phyloP scores from a whole-genome alignment of 1,140 invertebrate genomes.

The Heliconius himera region DNA sequence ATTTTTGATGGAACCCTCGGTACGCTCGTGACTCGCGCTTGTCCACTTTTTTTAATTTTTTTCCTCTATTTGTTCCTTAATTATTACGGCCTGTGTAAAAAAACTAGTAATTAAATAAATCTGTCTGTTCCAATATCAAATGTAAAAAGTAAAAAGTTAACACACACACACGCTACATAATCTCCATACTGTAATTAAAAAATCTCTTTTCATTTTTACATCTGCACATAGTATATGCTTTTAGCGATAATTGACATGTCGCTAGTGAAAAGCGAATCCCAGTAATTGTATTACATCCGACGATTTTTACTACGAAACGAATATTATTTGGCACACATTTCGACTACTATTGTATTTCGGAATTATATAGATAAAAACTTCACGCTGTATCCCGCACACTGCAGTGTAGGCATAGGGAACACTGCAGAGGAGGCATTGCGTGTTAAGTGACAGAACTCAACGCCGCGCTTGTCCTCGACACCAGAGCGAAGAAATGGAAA shows the following conservation, averaged over 20 bases:
- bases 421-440: too few species aligned
- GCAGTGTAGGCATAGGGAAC: too few species aligned
- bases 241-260: slow-evolving; percentile 2
- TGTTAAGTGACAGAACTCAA: too few species aligned
- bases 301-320: not conserved
- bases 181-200: not conserved
- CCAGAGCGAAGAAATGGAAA: too few species aligned
- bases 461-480: too few species aligned
- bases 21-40: too few species aligned
- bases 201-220: slow-evolving; percentile 9
- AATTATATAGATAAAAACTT: too few species aligned
- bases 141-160: not conserved
- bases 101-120: not conserved
- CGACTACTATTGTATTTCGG: not conserved
- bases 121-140: not conserved
- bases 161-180: not conserved
- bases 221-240: not conserved
- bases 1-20: too few species aligned
- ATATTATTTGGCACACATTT: not conserved
- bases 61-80: not conserved
- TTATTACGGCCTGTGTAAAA: not conserved
- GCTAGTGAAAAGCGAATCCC: not conserved
- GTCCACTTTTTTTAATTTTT: not conserved
- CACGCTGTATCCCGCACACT: too few species aligned
- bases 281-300: not conserved